phyloP scores from a whole-genome alignment of 1,140 invertebrate genomes.

The Anoplolepis gracilipes region DNA sequence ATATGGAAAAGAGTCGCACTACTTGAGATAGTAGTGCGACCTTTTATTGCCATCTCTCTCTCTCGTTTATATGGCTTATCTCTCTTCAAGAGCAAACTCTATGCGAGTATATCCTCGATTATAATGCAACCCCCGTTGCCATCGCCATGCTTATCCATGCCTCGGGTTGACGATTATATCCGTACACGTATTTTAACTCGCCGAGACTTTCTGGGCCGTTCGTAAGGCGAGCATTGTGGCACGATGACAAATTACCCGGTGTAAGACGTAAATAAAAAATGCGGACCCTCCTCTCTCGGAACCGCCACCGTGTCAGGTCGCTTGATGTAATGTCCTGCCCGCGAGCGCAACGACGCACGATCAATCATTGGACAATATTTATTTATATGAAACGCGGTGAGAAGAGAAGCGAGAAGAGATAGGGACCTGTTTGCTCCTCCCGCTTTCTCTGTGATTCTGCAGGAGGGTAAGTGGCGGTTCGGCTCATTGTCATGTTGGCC shows the following conservation, averaged over 20 bases:
- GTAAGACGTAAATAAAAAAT: constrained; percentile 73
- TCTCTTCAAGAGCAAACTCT: background rate
- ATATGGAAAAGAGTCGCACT: constrained; percentile 21
- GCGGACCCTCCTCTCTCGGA: constrained; percentile 50
- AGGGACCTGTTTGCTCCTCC: constrained; percentile 55
- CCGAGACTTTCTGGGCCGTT: constrained; percentile 59
- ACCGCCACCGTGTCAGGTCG: constrained; percentile 52
- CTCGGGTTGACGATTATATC: constrained; percentile 66
- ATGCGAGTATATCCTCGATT: constrained; percentile 43
- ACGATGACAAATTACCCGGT: constrained; percentile 77
- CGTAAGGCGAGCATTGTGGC: constrained; percentile 71
- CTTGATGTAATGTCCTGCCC: constrained; percentile 73
- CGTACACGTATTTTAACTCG: constrained; percentile 75
- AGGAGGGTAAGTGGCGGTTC: constrained; percentile 38
- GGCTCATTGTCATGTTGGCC: constrained; percentile 65
- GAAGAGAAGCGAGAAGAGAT: constrained; percentile 49
- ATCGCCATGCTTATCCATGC: constrained; percentile 50
- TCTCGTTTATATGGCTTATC: constrained; percentile 23
- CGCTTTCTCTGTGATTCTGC: constrained; percentile 1
- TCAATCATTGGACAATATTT: constrained; percentile 81
- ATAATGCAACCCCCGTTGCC: constrained; percentile 48
- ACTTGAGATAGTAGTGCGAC: constrained; percentile 11
- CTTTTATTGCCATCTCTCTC: constrained; percentile 35
- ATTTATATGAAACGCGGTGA: constrained; percentile 74
- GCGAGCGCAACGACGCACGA: constrained; percentile 68